A percentile compares a stretch with the other conserved stretches of the same genome.
Conservation (phyloP, 2,113 vertebrate species). For the Dasyornis broadbenti region DNA sequence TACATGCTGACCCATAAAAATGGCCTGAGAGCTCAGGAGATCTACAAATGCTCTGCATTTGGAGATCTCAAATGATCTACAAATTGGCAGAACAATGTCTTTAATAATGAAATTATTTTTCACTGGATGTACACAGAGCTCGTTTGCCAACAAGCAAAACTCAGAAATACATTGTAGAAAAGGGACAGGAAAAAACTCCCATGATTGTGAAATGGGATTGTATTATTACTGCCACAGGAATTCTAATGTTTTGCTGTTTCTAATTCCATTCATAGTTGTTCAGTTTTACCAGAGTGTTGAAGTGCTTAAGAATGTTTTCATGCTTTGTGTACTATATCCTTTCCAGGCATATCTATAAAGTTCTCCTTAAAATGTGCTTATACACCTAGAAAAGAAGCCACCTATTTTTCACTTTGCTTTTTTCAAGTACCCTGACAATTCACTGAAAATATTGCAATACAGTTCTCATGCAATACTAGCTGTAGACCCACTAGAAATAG, state of each 20-base stretch:
- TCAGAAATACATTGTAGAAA: background rate
- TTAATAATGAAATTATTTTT: background rate
- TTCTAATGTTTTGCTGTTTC: background rate
- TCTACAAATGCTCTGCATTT: background rate
- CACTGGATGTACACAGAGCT: background rate
- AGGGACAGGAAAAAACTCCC: fast-evolving
- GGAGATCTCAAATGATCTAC: background rate
- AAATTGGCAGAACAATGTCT: background rate
- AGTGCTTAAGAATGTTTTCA: background rate
- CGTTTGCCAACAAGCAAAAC: background rate
- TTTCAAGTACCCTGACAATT: background rate
- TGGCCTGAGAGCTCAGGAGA: background rate
- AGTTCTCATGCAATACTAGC: background rate
- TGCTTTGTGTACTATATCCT: background rate
- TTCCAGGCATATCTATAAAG: background rate
- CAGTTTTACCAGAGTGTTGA: background rate
- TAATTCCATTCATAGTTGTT: background rate
- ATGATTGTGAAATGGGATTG: background rate
- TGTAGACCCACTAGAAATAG: slow-evolving; percentile 9
- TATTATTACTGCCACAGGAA: background rate
- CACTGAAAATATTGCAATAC: background rate
- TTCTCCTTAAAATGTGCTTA: background rate
- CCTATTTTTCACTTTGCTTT: background rate
- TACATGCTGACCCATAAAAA: background rate
- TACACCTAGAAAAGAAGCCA: background rate